Evolutionary conservation across 2,888 invertebrate species (phyloP).

Genomic region (Harpagoxenus sublaevis): DNA sequence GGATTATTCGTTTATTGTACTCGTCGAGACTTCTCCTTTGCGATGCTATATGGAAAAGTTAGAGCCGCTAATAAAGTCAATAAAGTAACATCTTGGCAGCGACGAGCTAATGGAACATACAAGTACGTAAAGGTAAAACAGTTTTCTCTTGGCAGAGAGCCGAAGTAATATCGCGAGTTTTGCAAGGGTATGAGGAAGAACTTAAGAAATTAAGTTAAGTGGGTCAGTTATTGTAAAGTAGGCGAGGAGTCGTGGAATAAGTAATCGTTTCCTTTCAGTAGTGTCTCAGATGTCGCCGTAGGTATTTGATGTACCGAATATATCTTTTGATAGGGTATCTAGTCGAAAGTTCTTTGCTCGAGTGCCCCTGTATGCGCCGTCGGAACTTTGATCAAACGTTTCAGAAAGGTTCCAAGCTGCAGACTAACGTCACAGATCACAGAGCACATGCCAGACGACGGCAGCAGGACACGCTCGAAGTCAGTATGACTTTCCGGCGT

Average conservation of each 20-base stretch:
- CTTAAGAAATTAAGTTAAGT: constrained; percentile 18
- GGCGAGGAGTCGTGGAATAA: background rate
- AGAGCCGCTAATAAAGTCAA: background rate
- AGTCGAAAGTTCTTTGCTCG: constrained; percentile 7
- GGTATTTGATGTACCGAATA: background rate
- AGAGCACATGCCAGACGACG: background rate
- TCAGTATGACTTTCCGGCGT: background rate
- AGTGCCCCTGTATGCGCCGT: background rate
- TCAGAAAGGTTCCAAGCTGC: background rate
- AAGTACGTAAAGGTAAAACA: background rate
- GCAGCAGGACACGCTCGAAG: background rate
- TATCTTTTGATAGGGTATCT: background rate
- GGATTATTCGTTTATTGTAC: constrained; percentile 9
- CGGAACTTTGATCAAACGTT: constrained; percentile 2
- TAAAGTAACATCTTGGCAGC: background rate
- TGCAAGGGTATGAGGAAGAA: background rate
- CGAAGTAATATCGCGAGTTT: constrained; percentile 21
- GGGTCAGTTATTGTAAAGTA: constrained; percentile 27
- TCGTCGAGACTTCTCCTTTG: background rate
- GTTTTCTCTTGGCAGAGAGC: background rate
- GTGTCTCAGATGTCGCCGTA: background rate
- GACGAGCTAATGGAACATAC: constrained; percentile 5
- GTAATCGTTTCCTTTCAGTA: background rate
- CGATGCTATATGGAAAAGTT: background rate
- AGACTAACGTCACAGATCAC: background rate